Conservation (phyloP, 2,797 vertebrate species). For the Hoplostethus atlanticus region DNA sequence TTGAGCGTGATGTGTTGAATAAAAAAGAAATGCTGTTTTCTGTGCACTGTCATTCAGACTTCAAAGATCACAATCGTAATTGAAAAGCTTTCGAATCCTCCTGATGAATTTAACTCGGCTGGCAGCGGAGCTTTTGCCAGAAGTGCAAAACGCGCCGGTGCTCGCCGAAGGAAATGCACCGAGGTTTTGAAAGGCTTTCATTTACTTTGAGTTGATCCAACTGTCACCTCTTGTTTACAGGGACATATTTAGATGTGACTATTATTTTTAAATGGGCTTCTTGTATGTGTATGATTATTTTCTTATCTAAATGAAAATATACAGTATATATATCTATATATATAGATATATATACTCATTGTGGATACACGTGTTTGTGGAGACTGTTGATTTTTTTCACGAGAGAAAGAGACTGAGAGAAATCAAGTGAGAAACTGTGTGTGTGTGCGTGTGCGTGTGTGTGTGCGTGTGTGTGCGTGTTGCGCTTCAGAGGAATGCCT, state of each 20-base stretch:
- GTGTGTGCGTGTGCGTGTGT: constrained; percentile 8
- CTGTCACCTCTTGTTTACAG: constrained; percentile 43
- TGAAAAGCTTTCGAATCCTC: background rate
- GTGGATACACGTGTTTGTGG: constrained; percentile 23
- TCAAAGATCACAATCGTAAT: background rate
- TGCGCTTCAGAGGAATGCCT: constrained; percentile 15
- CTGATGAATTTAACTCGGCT: too few relatives aligned
- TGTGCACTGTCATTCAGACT: background rate
- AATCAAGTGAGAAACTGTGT: background rate
- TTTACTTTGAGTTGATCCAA: background rate
- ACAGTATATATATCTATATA: constrained; percentile 7
- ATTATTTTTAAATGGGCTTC: constrained; percentile 19
- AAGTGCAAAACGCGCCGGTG: background rate
- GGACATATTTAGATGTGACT: constrained; percentile 20
- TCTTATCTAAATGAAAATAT: constrained; percentile 34
- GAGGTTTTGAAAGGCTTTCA: background rate
- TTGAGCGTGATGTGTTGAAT: background rate
- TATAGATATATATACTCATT: background rate
- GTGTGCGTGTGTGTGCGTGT: constrained; percentile 18
- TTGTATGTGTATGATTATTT: constrained; percentile 25
- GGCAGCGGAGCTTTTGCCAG: too few relatives aligned
- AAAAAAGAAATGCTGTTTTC: background rate
- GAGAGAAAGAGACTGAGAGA: background rate
- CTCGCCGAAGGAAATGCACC: too few relatives aligned
- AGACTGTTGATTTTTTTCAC: constrained; percentile 24